Evolutionary conservation across 2,888 invertebrate genomes (phyloP).

Genomic region (Eupithecia tripunctaria): DNA sequence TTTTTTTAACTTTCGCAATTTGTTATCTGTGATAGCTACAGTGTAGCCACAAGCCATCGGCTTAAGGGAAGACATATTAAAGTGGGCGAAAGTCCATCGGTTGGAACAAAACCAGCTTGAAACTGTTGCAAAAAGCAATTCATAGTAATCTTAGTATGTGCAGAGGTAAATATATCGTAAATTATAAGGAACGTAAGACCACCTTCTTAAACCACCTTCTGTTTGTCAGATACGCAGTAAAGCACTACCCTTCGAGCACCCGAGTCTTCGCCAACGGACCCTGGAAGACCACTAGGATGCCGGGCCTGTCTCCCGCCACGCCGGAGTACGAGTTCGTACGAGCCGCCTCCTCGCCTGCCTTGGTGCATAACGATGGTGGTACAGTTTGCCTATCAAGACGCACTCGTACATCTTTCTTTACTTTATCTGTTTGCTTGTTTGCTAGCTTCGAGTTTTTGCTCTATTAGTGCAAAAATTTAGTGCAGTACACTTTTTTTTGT

Average conservation of each 20-base stretch:
- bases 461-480: background rate
- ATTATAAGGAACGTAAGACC: too few relatives aligned
- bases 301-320: slow-evolving; percentile 53
- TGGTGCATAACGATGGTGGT: slow-evolving; percentile 68
- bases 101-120: too few relatives aligned
- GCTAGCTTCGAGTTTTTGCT: background rate
- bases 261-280: slow-evolving; percentile 56
- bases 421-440: background rate
- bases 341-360: slow-evolving; percentile 61
- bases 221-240: slow-evolving; percentile 57
- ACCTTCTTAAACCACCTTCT: background rate
- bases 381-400: slow-evolving; percentile 63
- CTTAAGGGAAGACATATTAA: too few relatives aligned
- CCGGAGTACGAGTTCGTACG: slow-evolving; percentile 70
- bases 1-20: too few relatives aligned
- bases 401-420: slow-evolving; percentile 58
- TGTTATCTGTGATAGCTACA: too few relatives aligned
- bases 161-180: too few relatives aligned
- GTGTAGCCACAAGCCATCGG: too few relatives aligned
- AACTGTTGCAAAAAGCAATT: too few relatives aligned
- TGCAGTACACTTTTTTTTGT: too few relatives aligned
- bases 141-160: too few relatives aligned
- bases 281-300: slow-evolving; percentile 69
- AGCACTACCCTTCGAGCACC: slow-evolving; percentile 61
- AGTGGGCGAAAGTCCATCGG: too few relatives aligned